Evolutionary conservation across 2,888 invertebrate genomes (phyloP).

Genomic region (Graphium colonna): DNA sequence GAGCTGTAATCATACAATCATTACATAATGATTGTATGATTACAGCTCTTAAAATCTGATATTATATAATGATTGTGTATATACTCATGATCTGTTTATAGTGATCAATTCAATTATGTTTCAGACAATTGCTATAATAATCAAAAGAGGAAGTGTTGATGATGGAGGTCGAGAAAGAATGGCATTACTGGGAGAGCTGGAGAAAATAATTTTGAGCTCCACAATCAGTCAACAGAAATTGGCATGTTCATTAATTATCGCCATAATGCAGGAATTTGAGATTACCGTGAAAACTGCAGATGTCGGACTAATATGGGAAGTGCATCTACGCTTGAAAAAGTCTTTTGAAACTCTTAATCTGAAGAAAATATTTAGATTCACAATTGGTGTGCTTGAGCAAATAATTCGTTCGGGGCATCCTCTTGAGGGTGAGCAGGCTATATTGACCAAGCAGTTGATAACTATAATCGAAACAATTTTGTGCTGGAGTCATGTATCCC

Average conservation of each 20-base stretch:
- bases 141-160: slow-evolving; percentile 90
- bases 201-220: slow-evolving; percentile 89
- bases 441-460: slow-evolving; percentile 85
- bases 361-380: slow-evolving; percentile 85
- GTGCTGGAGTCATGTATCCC: slow-evolving; percentile 89
- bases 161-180: slow-evolving; percentile 85
- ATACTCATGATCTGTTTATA: too few species aligned
- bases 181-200: slow-evolving; percentile 85
- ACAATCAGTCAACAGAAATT: slow-evolving; percentile 88
- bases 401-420: slow-evolving; percentile 64
- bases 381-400: slow-evolving; percentile 66
- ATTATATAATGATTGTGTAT: too few species aligned
- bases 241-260: slow-evolving; percentile 90
- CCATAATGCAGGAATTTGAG: slow-evolving; percentile 93
- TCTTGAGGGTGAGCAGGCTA: slow-evolving; percentile 73
- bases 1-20: too few species aligned
- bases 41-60: too few species aligned
- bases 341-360: slow-evolving; percentile 91
- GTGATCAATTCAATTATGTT: too few species aligned
- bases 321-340: slow-evolving; percentile 90
- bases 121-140: slow-evolving; percentile 91
- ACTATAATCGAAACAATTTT: slow-evolving; percentile 88
- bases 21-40: too few species aligned
- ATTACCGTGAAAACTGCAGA: slow-evolving; percentile 91
- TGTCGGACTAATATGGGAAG: slow-evolving; percentile 93